Evolutionary conservation across 2,888 invertebrate genomes (phyloP), one percentile per base, ranked within the genome.

Genomic region (Oxystoma pomonae): DNA sequence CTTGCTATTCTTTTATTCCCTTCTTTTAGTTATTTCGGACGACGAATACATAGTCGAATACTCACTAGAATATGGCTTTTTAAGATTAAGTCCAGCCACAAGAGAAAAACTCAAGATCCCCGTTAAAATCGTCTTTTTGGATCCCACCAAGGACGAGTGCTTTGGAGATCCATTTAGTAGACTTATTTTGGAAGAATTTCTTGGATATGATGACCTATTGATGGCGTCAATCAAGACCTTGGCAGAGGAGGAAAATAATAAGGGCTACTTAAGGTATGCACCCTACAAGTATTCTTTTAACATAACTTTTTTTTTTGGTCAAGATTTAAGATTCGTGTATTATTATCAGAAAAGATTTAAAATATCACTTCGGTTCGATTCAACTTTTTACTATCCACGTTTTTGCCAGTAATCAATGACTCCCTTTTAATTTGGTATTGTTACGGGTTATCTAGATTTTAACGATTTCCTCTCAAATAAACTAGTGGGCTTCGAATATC

Each of bases 21-120:
- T 49, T 51, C 20, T 58, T 68, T 60, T 58, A 69, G 68, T 50
- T 22, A 65, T 52, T 85, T 81, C 87, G 78, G 94, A 94, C 73
- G 96, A 97, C 74, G 93, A 95, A 76, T 98, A 98, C 78, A 97
- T 98, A 57, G 92, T 98, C 1, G 99, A 99, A 80, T 99, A 98
- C 83, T 94, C 98, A 0, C 82, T 98, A 69, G 97, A 99, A 79
- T 98, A 98, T 79, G 99, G 99, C 0, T 94, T 98, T 78, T 83
- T 99, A 22, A 87, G 98, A 0, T 82, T 99, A 2, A 94, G 94
- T 1, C 91, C 94, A 0, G 87, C 88, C 59, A 93, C 96, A 0
- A 85, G 99, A 5, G 88, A 92, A 63, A 87, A 90, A 52, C 85
- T 98, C 21, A 93, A 94, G 77, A 96, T 99, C 70, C 94, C 97